Evolutionary conservation across 2,113 vertebrate genomes (phyloP), one percentile per base, ranked within the genome.

Genomic region (Brachyistius frenatus): DNA sequence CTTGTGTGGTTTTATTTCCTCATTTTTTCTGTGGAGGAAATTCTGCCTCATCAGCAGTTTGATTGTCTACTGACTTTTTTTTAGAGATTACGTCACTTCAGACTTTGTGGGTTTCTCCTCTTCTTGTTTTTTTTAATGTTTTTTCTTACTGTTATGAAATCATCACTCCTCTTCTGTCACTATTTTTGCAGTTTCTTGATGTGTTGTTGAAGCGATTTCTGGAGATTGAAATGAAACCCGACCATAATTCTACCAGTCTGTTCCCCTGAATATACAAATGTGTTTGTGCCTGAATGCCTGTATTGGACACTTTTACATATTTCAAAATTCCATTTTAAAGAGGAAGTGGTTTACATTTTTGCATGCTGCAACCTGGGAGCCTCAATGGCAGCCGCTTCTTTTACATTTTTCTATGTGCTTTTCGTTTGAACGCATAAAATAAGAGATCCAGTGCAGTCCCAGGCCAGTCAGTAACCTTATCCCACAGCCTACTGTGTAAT

Each of bases 401-500:
- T 66, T 73, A 67, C 5, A 52, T 72, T 46, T 66, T 35, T 56
- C 54, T 55, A 41, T 56, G 23, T 23, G 23, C 23, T 49, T 76
- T 64, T 39, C 23, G 5, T n/a, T 31, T 2, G 53, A 5, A 39
- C 35, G 15, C 9, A n/a, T 23, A 23, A 30, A 49, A 54, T 11
- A 35, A 66, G 41, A 62, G 58, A 13, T 13, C 23, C 23, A 23
- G 23, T 23, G 0, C 7, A 36, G 49, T 52, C 57, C 44, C 1
- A 9, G 70, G 54, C 67, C 58, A 9, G 55, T 70, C 72, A 7
- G 71, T 66, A 66, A 81, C 84, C 73, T 61, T 7, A 65, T 58
- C 68, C 61, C 63, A 3, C 81, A 69, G 75, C 62, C 66, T 41
- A 14, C 68, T 57, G 73, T 88, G 76, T 88, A 75, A 89, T 92